phyloP scores from a whole-genome alignment of 2,888 invertebrate species.

The Helicoverpa assulta region DNA sequence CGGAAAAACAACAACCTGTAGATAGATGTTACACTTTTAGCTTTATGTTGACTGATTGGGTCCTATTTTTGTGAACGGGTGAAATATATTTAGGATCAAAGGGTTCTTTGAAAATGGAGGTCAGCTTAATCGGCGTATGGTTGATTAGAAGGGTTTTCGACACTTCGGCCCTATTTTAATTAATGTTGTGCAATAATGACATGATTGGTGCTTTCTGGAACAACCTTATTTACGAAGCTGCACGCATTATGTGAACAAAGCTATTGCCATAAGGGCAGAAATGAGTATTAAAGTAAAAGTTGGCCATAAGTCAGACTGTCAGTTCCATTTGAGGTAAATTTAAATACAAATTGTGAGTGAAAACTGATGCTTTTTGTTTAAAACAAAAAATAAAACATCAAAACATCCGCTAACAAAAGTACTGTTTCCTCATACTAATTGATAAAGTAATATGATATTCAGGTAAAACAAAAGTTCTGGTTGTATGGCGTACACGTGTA shows the following conservation, averaged over 20 bases:
- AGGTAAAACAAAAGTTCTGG: not conserved
- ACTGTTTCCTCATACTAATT: not conserved
- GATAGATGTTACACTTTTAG: slow-evolving; percentile 36
- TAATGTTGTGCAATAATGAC: not conserved
- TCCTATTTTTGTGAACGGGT: slow-evolving; percentile 12
- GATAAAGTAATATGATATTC: not conserved
- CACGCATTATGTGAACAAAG: no score
- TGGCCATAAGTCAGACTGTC: no score
- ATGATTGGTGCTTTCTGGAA: not conserved
- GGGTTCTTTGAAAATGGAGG: not conserved
- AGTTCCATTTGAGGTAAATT: no score
- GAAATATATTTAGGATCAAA: not conserved
- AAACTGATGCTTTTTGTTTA: not conserved
- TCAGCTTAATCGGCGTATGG: not conserved
- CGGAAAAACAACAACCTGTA: slow-evolving; percentile 56
- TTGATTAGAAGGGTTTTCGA: not conserved
- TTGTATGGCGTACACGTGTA: not conserved
- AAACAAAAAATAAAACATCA: no score
- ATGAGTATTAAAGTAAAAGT: no score
- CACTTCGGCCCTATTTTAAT: not conserved
- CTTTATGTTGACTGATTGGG: slow-evolving; percentile 22
- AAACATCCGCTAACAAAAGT: not conserved
- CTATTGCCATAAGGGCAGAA: no score
- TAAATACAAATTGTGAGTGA: not conserved
- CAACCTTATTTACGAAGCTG: no score